Base-by-base conservation (phyloP, 2,888 invertebrate genomes). In the Mythimna impura region DNA sequence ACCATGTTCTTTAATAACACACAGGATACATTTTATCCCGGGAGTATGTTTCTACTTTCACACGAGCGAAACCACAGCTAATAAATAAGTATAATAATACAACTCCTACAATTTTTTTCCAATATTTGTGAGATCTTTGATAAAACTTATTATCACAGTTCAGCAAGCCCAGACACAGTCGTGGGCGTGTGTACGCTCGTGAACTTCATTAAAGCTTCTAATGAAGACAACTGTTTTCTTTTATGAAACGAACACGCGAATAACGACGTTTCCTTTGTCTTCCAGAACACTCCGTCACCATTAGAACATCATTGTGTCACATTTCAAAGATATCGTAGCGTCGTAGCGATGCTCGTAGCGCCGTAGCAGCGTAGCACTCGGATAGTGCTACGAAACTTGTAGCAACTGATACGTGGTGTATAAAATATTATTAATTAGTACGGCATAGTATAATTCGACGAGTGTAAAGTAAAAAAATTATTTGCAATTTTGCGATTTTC, bases 321-420 rank as follows among this genome's bases (percentile, higher is more conserved):
- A 78, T 71, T 78, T 82, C 66, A 82, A 57, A 62, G 71, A 78
- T 62, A 54, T 62, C 72, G 71, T 62, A 69, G 82, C 69, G n/a
- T 25, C 68, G 78, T 69, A 81, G 78, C 54, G 25, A 43, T 69
- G 25, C 61, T 78, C 83, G 78, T 78, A 78, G 76, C 71, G 17
- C 7, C 79, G 76, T 76, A 73, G 58, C 63, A 34, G 50, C 74
- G 72, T 72, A 81, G 82, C 63, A 76, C 54, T 63, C 52, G 36
- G 25, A 70, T 7, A 25, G 43, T 55, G 83, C 83, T 78, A 82
- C 83, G 57, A 58, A 47, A 30, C 52, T 57, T 10, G 52, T 43
- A 47, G 9, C 47, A 10, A 43, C 36, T 25, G 17, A 52, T 12
- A 22, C n/a, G 36, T 50, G 14, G 20, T 30, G 30, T 57, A 47